Percentiles rank a stretch among this genome's conserved stretches.
phyloP scores from a whole-genome alignment of 1,140 invertebrate species.

The Brachionus manjavacas region DNA sequence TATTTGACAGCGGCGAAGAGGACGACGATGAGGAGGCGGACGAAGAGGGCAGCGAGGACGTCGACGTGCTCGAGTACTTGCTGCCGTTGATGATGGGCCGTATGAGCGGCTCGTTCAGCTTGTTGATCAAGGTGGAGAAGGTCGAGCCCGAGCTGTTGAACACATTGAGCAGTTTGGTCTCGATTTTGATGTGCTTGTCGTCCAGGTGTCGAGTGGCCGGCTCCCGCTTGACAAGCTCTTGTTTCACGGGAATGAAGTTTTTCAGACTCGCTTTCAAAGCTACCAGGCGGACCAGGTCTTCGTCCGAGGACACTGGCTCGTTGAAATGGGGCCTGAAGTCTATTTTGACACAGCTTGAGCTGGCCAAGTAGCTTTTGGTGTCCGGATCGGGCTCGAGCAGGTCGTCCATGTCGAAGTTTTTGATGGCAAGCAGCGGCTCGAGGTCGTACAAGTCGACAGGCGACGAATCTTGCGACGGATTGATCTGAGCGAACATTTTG shows the following conservation, averaged over 20 bases:
- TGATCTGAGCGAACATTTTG: neutral
- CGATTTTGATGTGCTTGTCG: neutral
- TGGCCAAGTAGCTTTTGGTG: neutral
- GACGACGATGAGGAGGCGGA: conserved; percentile 2
- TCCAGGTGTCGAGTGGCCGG: neutral
- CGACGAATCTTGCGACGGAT: neutral
- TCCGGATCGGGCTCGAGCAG: neutral
- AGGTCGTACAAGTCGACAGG: neutral
- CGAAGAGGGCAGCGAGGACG: conserved; percentile 13
- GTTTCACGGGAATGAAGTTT: neutral
- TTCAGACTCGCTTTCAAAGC: neutral
- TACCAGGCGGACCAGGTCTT: neutral
- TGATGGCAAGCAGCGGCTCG: neutral
- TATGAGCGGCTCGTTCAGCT: neutral
- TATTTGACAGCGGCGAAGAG: conserved; percentile 11
- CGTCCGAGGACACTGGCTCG: neutral
- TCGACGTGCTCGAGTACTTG: neutral
- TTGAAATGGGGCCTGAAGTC: neutral
- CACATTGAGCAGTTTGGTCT: neutral
- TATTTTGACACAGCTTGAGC: neutral
- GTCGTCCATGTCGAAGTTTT: neutral
- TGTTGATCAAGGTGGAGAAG: neutral
- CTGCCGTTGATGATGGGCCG: neutral
- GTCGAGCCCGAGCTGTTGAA: neutral
- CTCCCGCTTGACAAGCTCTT: neutral